Conservation (phyloP, 1,140 invertebrate genomes). For the Asbolus verrucosus region DNA sequence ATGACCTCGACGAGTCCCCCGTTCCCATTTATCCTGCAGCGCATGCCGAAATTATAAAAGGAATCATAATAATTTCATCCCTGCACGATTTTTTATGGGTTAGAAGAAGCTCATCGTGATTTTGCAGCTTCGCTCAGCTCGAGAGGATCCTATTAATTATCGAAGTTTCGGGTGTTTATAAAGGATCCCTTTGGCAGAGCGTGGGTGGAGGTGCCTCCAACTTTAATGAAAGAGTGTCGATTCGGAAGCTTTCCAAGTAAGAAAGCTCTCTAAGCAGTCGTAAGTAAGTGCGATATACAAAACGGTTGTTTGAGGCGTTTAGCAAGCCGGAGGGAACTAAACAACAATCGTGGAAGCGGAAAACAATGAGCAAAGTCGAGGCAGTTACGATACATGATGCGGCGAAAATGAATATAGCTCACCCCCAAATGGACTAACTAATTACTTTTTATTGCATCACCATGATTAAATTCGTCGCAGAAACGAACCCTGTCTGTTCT, state of each 20-base stretch:
- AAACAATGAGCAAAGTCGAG: too few relatives aligned
- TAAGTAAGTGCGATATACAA: conserved; percentile 32
- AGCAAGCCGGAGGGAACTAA: not conserved
- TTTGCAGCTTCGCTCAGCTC: too few relatives aligned
- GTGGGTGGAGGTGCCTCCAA: not conserved
- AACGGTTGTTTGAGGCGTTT: conserved; percentile 1
- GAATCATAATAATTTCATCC: too few relatives aligned
- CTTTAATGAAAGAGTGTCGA: conserved; percentile 20
- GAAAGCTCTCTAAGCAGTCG: conserved; percentile 22
- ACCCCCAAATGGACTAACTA: conserved; percentile 8
- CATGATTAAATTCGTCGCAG: conserved; percentile 21
- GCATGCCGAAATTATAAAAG: too few relatives aligned
- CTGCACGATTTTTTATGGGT: too few relatives aligned
- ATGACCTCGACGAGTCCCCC: conserved; percentile 9
- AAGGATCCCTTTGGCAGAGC: not conserved
- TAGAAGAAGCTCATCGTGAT: too few relatives aligned
- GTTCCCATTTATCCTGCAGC: conserved; percentile 1
- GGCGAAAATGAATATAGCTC: not conserved
- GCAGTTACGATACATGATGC: too few relatives aligned
- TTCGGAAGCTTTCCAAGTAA: not conserved
- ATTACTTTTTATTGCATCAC: conserved; percentile 25
- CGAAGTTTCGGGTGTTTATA: not conserved
- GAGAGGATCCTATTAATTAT: conserved; percentile 19
- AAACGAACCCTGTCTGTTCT: conserved; percentile 7
- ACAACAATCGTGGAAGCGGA: not conserved